Evolutionary conservation across 2,797 vertebrate genomes (phyloP).

Genomic region (Cossypha caffra): DNA sequence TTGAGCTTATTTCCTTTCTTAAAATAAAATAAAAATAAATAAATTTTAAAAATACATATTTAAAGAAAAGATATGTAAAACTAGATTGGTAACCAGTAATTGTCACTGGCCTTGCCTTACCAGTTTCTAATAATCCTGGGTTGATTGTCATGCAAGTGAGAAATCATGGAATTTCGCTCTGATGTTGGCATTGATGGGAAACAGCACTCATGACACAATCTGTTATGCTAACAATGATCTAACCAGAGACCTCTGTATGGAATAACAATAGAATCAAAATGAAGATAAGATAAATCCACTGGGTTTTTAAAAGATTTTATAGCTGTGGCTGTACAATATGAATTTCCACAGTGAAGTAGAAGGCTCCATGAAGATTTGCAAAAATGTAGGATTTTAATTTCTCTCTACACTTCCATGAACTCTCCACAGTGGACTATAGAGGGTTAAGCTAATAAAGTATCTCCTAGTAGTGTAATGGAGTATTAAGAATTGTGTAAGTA

Average conservation of each 20-base stretch:
- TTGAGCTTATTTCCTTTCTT: fast-evolving
- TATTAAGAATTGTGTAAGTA: not conserved
- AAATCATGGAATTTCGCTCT: not conserved
- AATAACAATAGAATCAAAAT: not conserved
- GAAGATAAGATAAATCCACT: not conserved
- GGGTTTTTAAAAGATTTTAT: not conserved
- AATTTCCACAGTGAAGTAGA: not conserved
- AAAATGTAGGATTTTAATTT: not conserved
- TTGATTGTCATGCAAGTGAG: not conserved
- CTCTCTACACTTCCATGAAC: not conserved
- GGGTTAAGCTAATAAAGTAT: not conserved
- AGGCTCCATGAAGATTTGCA: not conserved
- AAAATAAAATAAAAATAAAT: not conserved
- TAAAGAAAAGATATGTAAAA: not conserved
- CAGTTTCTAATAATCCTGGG: not conserved
- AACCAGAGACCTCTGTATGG: not conserved
- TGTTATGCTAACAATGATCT: not conserved
- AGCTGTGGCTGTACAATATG: not conserved
- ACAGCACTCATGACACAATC: not conserved
- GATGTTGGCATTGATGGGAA: not conserved
- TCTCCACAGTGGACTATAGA: not conserved
- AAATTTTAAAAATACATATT: not conserved
- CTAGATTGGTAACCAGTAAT: not conserved
- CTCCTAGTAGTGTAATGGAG: not conserved
- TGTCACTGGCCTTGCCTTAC: not conserved